Evolutionary conservation across 2,888 invertebrate species (phyloP).

Genomic region (Caenorhabditis zanzibari): DNA sequence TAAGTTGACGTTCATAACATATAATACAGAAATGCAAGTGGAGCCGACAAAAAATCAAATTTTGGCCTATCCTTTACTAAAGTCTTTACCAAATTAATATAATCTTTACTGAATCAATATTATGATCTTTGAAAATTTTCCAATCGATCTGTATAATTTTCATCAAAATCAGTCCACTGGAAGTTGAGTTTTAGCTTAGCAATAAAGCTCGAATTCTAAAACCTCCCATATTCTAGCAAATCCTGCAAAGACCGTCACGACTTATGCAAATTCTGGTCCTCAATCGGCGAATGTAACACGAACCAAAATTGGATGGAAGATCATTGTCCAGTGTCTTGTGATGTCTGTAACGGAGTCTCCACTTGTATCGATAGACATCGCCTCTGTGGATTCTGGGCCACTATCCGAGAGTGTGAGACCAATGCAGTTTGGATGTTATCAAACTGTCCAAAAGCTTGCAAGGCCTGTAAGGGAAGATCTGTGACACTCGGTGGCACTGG

Average conservation of each 20-base stretch:
- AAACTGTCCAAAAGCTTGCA: slow-evolving; percentile 82
- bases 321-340: slow-evolving; percentile 81
- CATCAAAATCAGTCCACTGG: too few species aligned
- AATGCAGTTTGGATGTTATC: slow-evolving; percentile 83
- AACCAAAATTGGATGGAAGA: slow-evolving; percentile 83
- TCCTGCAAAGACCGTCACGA: slow-evolving; percentile 81
- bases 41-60: too few species aligned
- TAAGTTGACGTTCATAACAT: too few species aligned
- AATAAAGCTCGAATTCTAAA: neutral
- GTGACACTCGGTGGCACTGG: slow-evolving; percentile 70
- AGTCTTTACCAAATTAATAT: too few species aligned
- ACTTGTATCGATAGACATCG: slow-evolving; percentile 82
- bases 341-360: slow-evolving; percentile 80
- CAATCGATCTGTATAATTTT: too few species aligned
- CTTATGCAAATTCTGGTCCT: slow-evolving; percentile 83
- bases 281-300: slow-evolving; percentile 81
- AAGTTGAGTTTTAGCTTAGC: neutral
- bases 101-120: too few species aligned
- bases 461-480: slow-evolving; percentile 80
- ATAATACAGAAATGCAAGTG: too few species aligned
- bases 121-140: too few species aligned
- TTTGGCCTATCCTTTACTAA: too few species aligned
- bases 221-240: slow-evolving; percentile 34
- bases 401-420: slow-evolving; percentile 82
- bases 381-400: slow-evolving; percentile 81